Conservation (phyloP, 2,888 invertebrate genomes). For the Arge pagana region DNA sequence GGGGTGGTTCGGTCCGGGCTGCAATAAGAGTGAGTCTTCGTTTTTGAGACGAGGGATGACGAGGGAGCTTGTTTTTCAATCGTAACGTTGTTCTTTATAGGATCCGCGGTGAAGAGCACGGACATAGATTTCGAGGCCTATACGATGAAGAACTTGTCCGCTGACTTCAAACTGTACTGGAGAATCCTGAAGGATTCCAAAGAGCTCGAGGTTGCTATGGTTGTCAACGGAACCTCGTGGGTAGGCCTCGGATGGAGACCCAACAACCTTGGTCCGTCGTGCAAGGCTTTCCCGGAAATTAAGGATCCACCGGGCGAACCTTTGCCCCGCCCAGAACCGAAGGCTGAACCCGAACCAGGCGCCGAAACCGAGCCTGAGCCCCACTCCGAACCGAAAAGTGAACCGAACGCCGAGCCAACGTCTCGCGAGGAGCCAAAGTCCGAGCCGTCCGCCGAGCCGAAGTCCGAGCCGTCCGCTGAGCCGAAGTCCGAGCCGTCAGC, state of each 20-base stretch:
- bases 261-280: slow-evolving; percentile 70
- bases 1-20: slow-evolving; percentile 86
- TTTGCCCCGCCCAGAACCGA: slow-evolving; percentile 56
- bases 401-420: slow-evolving; percentile 23
- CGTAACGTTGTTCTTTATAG: slow-evolving; percentile 64
- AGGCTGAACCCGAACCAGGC: slow-evolving; percentile 51
- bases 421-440: slow-evolving; percentile 1
- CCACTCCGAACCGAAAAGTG: slow-evolving; percentile 27
- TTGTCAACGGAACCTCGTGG: slow-evolving; percentile 85
- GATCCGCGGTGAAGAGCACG: slow-evolving; percentile 75
- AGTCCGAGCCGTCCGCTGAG: slow-evolving; percentile 54
- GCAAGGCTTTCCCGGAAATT: slow-evolving; percentile 79
- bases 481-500: slow-evolving; percentile 55
- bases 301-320: slow-evolving; percentile 57
- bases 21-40: slow-evolving; percentile 81
- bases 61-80: slow-evolving; percentile 11
- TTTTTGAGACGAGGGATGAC: too few species aligned
- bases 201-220: slow-evolving; percentile 87
- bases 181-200: slow-evolving; percentile 77
- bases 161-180: slow-evolving; percentile 83
- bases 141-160: slow-evolving; percentile 72
- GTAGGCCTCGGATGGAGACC: slow-evolving; percentile 92
- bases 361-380: slow-evolving; percentile 45
- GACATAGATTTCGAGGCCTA: slow-evolving; percentile 75
- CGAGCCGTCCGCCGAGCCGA: slow-evolving; percentile 49